Base-by-base conservation (phyloP, 2,888 invertebrate genomes). In the Mayetiola destructor region DNA sequence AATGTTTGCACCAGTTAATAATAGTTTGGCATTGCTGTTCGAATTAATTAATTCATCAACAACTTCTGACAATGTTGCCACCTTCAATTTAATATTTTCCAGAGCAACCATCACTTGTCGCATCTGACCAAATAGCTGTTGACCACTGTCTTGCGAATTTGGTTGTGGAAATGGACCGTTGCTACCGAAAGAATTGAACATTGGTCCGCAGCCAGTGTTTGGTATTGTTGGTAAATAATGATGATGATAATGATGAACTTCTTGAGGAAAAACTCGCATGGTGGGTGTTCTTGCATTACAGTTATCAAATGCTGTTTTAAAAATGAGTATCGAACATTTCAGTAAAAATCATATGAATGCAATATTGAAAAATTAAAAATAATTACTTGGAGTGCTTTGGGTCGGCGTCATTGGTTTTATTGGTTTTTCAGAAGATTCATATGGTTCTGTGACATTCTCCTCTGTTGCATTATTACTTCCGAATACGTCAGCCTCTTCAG, bases 171-270 rank as follows among this genome's bases (percentile, higher is more conserved):
- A 42, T 12, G 21, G 21, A 12, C 39, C 39, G 14, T 39, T 39
- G 10, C 16, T 16, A 20, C 40, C 40, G n/a, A n/a, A n/a, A n/a
- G n/a, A n/a, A n/a, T n/a, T n/a, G n/a, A n/a, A n/a, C n/a, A n/a
- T n/a, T n/a, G n/a, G n/a, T 21, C 21, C 21, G 4, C 40, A 10
- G 5, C 27, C 48, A 48, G 27, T 27, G 9, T 27, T 4, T 48
- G 6, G 48, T 2, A 48, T 16, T 20, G 42, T 42, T 21, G 42
- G 42, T n/a, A 42, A 42, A 12, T 27, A 48, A 27, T 48, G 48
- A 48, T 48, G 48, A 27, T 48, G 48, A 48, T 48, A 48, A n/a
- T 48, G 48, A 48, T 48, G 48, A 2, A 48, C 48, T 48, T 48
- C 48, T n/a, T 2, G 3, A 5, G 48, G 48, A 27, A 48, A 48